phyloP scores from a whole-genome alignment of 2,113 vertebrate genomes.

The Scomber japonicus region DNA sequence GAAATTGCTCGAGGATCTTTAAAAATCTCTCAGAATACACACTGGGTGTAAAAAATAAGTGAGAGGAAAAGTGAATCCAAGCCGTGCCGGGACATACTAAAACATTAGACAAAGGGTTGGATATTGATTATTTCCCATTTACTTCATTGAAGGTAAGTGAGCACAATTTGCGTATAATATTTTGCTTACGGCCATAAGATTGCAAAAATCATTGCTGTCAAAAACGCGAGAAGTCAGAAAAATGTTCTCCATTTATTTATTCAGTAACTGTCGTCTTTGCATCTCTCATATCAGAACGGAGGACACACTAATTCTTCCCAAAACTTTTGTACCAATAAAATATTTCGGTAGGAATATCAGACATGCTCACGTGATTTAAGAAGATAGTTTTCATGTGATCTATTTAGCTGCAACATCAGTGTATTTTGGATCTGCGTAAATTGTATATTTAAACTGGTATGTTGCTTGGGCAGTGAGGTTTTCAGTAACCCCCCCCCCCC shows the following conservation, averaged over 20 bases:
- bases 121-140: slow-evolving; percentile 47
- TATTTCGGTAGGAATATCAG: neutral
- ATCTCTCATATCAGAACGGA: neutral
- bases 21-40: slow-evolving; percentile 41
- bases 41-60: slow-evolving; percentile 50
- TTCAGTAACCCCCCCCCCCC: neutral
- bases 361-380: slow-evolving; percentile 12
- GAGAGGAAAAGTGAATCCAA: slow-evolving; percentile 57
- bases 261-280: neutral
- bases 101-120: slow-evolving; percentile 33
- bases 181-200: neutral
- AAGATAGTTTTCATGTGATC: slow-evolving; percentile 14
- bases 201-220: slow-evolving; percentile 8
- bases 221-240: slow-evolving; percentile 7
- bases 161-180: slow-evolving; percentile 31
- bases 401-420: slow-evolving; percentile 11
- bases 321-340: slow-evolving; percentile 57
- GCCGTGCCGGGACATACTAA: slow-evolving; percentile 1
- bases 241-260: slow-evolving; percentile 2
- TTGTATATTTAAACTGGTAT: slow-evolving; percentile 6
- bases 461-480: neutral
- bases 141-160: slow-evolving; percentile 76
- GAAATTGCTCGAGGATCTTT: slow-evolving; percentile 73
- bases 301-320: slow-evolving; percentile 8
- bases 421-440: slow-evolving; percentile 42